Evolutionary conservation across 1,140 invertebrate genomes (phyloP), one percentile per base, ranked within the genome.

Genomic region (Bombus pyrosoma): DNA sequence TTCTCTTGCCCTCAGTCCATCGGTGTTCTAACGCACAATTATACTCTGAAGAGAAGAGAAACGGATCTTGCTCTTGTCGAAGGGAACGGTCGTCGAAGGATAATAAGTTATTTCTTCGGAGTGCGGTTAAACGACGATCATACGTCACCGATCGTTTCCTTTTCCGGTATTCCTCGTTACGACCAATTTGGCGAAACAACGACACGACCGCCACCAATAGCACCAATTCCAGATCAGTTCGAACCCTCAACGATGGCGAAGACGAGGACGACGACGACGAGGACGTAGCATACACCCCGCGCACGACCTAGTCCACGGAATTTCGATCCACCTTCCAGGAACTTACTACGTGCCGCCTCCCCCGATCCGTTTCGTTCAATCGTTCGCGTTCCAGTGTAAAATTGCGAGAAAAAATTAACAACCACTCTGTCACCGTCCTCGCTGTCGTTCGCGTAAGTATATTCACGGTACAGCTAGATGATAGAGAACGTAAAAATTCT

Each of bases 401-500:
- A 73, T n/a, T n/a, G 28, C 15, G 2, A 57, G 37, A 68, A 81
- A 34, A 37, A 53, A 28, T n/a, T 13, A 73, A 47, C 18, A 34
- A 71, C 32, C 28, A 41, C 39, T 3, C 15, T 28, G 62, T 82
- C 18, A 47, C 32, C n/a, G 62, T 9, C 39, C 28, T 25, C 57
- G 75, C 15, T 32, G 57, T 12, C 6, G 81, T 59, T 43, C 47
- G 74, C 64, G 25, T 43, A 66, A 37, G 15, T 39, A 25, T 62
- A 22, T 78, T 57, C 41, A 34, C 86, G 41, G 34, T n/a, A 22
- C 39, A 62, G 73, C 1, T 25, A 41, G 28, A 82, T 73, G 43
- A 43, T 28, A 57, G 78, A 80, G 32, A 80, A 83, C 39, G 87
- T 66, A 74, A 80, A 81, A 81, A 85, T 89, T 62, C 71, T 73